A percentile compares a stretch with the other conserved stretches of the same genome.
These are phyloP conservation scores for Todiramphus saurophagus DNA, from an alignment of 2,113 vertebrate species.

Conservation along the genomic window DNA sequence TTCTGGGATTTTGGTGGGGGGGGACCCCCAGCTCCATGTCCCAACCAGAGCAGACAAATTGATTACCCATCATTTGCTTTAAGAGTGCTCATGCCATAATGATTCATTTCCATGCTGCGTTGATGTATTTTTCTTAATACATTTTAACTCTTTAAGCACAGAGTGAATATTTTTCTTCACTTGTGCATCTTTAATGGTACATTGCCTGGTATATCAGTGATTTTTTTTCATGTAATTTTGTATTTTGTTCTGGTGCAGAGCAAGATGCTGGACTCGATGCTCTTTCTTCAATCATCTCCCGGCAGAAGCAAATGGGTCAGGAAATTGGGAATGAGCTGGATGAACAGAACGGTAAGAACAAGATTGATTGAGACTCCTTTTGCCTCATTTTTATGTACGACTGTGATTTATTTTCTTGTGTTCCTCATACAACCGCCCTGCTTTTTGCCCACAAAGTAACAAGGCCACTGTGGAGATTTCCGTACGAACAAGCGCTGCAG, in stretches of 20 bases:
- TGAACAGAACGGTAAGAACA: constrained; percentile 91
- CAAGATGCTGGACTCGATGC: constrained; percentile 95
- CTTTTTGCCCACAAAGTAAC: neutral
- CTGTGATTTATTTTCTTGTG: neutral
- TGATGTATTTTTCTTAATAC: neutral
- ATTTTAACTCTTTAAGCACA: neutral
- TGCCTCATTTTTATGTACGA: neutral
- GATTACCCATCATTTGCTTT: neutral
- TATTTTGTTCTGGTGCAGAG: constrained; percentile 69
- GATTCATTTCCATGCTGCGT: neutral
- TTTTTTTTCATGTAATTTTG: neutral
- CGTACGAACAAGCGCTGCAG: rapidly evolving
- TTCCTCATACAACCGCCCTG: neutral
- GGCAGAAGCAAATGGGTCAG: constrained; percentile 96
- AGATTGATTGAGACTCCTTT: neutral
- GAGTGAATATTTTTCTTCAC: neutral
- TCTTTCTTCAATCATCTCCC: constrained; percentile 87
- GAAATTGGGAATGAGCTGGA: constrained; percentile 97
- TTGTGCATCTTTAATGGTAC: neutral
- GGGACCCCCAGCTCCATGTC: neutral
- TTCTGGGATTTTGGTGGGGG: neutral
- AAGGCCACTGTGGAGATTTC: neutral
- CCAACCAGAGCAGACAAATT: neutral
- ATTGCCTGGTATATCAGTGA: neutral
- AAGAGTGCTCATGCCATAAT: neutral